A percentile compares a stretch with the other conserved stretches of the same genome.
Conservation (phyloP, 2,797 vertebrate genomes). For the Eospalax fontanierii region DNA sequence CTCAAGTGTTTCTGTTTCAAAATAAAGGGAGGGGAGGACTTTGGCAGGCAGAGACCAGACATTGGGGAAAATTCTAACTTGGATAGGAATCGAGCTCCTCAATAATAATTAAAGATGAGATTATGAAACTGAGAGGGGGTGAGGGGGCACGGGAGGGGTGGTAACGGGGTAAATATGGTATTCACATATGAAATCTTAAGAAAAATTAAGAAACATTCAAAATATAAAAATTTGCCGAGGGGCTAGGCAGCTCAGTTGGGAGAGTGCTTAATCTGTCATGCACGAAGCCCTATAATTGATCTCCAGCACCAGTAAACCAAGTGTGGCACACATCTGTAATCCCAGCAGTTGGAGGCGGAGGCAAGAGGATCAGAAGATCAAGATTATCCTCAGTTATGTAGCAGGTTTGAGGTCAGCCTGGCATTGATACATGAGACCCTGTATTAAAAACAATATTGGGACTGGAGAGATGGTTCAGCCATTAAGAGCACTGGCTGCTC, state of each 20-base stretch:
- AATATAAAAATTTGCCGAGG: background rate
- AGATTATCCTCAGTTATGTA: background rate
- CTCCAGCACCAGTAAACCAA: too few relatives aligned
- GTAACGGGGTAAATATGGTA: too few relatives aligned
- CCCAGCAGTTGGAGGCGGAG: background rate
- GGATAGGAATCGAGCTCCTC: fast-evolving
- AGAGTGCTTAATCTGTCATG: background rate
- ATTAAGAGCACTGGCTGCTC: too few relatives aligned
- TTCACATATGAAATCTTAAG: too few relatives aligned
- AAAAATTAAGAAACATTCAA: too few relatives aligned
- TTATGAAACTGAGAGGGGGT: too few relatives aligned
- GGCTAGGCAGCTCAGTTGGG: background rate
- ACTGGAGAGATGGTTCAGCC: too few relatives aligned
- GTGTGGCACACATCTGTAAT: background rate
- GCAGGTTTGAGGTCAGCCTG: background rate
- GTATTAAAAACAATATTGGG: background rate
- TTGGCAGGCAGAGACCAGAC: background rate
- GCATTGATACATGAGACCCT: background rate
- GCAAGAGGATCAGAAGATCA: background rate
- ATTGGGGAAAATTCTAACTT: background rate
- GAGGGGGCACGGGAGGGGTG: too few relatives aligned
- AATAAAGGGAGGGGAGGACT: background rate
- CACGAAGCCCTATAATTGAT: background rate
- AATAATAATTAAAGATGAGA: too few relatives aligned
- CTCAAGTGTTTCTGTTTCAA: background rate